These are phyloP conservation scores for Panopea generosa DNA, from an alignment of 2,888 invertebrate species.

Conservation along the genomic window DNA sequence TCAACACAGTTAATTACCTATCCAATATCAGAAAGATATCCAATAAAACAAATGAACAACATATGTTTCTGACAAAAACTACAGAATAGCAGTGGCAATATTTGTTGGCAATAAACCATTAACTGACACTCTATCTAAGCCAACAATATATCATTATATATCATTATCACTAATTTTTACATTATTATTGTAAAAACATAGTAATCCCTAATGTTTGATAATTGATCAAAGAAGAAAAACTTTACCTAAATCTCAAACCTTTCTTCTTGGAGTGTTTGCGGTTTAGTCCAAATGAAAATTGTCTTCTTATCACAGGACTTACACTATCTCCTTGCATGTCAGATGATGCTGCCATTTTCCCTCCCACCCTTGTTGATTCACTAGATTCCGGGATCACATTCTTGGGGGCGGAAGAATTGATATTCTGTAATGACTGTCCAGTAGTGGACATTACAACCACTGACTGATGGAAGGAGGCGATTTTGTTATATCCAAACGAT, in stretches of 20 bases:
- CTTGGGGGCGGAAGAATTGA: not conserved
- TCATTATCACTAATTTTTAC: no score
- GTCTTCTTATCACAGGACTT: slow-evolving; percentile 9
- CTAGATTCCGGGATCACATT: not conserved
- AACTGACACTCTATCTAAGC: no score
- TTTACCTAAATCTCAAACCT: slow-evolving; percentile 33
- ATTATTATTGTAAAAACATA: not conserved
- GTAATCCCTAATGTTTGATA: not conserved
- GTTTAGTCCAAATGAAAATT: slow-evolving; percentile 36
- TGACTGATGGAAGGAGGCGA: slow-evolving; percentile 3
- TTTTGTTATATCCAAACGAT: slow-evolving; percentile 30
- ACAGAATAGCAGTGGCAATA: no score
- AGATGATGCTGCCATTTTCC: slow-evolving; percentile 17
- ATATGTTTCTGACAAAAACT: no score
- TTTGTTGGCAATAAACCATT: no score
- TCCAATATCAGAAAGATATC: no score
- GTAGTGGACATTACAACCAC: slow-evolving; percentile 11
- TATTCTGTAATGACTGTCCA: not conserved
- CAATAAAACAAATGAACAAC: no score
- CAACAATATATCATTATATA: no score
- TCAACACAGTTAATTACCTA: no score
- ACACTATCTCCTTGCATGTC: slow-evolving; percentile 13
- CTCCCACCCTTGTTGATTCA: not conserved
- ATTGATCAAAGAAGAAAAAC: not conserved
- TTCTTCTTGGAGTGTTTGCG: slow-evolving; percentile 36